Percentiles rank a stretch among this genome's conserved stretches.
phyloP scores from a whole-genome alignment of 2,888 invertebrate genomes.

The Liodrosophila aerea region DNA sequence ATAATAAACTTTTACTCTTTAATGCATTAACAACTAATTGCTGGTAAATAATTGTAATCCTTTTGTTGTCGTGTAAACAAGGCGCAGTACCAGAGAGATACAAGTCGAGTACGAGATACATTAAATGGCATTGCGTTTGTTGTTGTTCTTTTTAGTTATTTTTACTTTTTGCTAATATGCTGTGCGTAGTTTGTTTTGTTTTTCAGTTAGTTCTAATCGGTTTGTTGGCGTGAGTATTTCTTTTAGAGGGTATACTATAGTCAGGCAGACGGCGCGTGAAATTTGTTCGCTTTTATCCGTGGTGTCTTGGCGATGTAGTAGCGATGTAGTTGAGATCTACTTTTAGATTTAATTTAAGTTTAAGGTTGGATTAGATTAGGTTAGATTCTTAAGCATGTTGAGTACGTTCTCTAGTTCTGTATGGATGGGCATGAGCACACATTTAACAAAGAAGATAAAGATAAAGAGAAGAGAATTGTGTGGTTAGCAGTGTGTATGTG shows the following conservation, averaged over 20 bases:
- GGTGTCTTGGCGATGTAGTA: constrained; percentile 46
- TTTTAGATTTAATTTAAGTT: constrained; percentile 12
- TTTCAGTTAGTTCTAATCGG: neutral
- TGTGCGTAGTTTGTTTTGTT: constrained; percentile 53
- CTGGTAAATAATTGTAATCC: constrained; percentile 62
- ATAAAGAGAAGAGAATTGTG: constrained; percentile 45
- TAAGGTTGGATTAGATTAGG: neutral
- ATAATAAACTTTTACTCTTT: constrained; percentile 49
- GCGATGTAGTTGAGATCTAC: constrained; percentile 22
- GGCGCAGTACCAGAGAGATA: constrained; percentile 45
- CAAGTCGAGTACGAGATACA: constrained; percentile 23
- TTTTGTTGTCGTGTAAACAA: constrained; percentile 47
- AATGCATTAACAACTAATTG: constrained; percentile 29
- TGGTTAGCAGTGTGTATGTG: constrained; percentile 50
- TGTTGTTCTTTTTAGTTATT: too few species aligned
- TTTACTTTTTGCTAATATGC: constrained; percentile 44
- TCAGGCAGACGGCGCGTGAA: constrained; percentile 48
- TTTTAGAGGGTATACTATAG: constrained; percentile 17
- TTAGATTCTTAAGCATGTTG: constrained; percentile 22
- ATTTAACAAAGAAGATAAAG: constrained; percentile 41
- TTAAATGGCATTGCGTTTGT: constrained; percentile 49
- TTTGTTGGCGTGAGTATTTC: constrained; percentile 1
- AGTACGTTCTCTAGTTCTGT: constrained; percentile 51
- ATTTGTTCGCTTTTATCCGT: constrained; percentile 44
- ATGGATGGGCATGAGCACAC: constrained; percentile 20